phyloP scores from a whole-genome alignment of 2,113 vertebrate species.

The Anguilla japonica region DNA sequence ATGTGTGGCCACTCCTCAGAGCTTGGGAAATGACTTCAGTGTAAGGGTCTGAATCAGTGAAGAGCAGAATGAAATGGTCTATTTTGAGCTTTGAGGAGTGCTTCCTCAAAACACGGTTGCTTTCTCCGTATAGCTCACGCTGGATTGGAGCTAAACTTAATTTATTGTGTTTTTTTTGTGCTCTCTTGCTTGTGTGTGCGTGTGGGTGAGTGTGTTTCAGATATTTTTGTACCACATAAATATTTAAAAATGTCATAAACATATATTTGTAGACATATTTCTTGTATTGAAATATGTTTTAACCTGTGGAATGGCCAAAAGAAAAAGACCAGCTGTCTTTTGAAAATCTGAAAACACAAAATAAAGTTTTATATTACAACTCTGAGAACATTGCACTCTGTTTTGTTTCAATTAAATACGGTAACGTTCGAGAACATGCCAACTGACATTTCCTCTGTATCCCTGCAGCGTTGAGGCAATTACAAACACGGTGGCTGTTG shows the following conservation, averaged over 20 bases:
- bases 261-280: background rate
- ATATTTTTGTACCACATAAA: too few species aligned
- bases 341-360: background rate
- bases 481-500: background rate
- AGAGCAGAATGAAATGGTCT: background rate
- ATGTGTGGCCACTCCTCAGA: background rate
- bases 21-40: background rate
- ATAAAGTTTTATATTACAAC: conserved; percentile 8
- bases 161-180: background rate
- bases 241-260: too few species aligned
- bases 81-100: conserved; percentile 9
- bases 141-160: conserved; percentile 23
- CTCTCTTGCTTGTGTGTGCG: background rate
- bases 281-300: background rate
- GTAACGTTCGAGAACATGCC: conserved; percentile 6
- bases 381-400: background rate
- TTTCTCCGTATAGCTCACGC: background rate
- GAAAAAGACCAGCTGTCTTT: background rate
- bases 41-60: background rate
- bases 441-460: background rate
- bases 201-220: background rate
- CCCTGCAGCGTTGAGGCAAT: background rate
- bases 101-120: background rate
- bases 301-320: conserved; percentile 15
- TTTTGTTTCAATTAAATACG: background rate